phyloP scores from a whole-genome alignment of 2,113 vertebrate species.

The Neoarius graeffei region DNA sequence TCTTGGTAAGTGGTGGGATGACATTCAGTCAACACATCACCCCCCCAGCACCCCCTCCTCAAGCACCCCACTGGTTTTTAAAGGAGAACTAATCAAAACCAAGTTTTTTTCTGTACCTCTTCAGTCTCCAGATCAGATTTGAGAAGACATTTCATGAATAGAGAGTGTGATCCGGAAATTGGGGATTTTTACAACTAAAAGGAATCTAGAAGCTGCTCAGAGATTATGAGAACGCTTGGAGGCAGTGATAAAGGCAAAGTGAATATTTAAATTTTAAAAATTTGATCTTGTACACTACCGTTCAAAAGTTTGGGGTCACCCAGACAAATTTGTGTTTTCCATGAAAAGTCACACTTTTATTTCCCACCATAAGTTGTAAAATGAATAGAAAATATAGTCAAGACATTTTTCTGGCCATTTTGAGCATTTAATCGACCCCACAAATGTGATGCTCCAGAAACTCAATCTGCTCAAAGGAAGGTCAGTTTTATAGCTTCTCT shows the following conservation, averaged over 20 bases:
- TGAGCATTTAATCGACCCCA: too few species aligned
- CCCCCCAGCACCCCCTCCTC: neutral
- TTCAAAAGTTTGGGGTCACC: too few species aligned
- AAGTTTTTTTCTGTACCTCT: neutral
- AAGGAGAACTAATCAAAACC: neutral
- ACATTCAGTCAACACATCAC: neutral
- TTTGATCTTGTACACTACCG: constrained; percentile 4
- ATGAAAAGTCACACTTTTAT: too few species aligned
- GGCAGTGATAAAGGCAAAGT: neutral
- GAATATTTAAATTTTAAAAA: neutral
- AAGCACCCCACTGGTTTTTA: neutral
- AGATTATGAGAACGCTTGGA: neutral
- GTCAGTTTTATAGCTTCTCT: too few species aligned
- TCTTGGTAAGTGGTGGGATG: constrained; percentile 1
- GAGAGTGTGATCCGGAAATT: neutral
- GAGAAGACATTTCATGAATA: neutral
- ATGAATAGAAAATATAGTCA: too few species aligned
- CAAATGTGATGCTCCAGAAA: too few species aligned
- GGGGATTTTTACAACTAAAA: neutral
- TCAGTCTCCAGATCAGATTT: neutral
- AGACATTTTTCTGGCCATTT: too few species aligned
- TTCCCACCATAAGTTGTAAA: too few species aligned
- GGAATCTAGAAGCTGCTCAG: neutral
- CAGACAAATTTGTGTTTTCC: too few species aligned
- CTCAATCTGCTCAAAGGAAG: too few species aligned